A percentile compares a stretch with the other conserved stretches of the same genome.
Conservation (phyloP, 2,888 invertebrate species). For the Blastobasis adustella region DNA sequence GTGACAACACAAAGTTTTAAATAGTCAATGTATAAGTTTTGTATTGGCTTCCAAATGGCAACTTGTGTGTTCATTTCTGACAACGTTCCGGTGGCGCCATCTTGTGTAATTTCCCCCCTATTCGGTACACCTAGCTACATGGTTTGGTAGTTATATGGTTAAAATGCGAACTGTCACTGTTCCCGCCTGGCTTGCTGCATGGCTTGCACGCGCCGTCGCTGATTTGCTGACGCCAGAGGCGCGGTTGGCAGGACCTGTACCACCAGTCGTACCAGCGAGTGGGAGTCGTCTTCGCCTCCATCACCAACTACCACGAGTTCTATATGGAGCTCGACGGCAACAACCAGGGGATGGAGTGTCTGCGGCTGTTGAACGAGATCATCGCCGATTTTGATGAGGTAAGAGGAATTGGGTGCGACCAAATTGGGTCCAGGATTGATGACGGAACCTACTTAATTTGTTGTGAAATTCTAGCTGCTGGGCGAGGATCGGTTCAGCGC, state of each 20-base stretch:
- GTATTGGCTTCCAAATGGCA: too few species aligned
- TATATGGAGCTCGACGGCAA: constrained; percentile 94
- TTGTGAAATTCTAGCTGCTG: constrained; percentile 73
- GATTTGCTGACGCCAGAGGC: constrained; percentile 21
- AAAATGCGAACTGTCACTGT: constrained; percentile 22
- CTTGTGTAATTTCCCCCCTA: too few species aligned
- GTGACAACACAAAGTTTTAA: too few species aligned
- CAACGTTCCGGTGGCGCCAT: too few species aligned
- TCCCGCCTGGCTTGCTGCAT: constrained; percentile 23
- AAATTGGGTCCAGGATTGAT: neutral
- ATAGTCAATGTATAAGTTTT: too few species aligned
- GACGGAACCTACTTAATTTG: neutral
- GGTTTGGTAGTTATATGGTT: too few species aligned
- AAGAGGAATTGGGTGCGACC: constrained; percentile 8
- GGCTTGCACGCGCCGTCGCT: constrained; percentile 27
- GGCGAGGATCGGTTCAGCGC: constrained; percentile 89
- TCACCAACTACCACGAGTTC: constrained; percentile 96
- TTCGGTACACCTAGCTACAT: too few species aligned
- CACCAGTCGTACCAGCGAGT: constrained; percentile 94
- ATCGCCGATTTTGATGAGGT: constrained; percentile 96
- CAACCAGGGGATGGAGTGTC: constrained; percentile 93
- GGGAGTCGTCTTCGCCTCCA: constrained; percentile 93
- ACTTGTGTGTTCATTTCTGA: too few species aligned
- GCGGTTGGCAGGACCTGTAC: constrained; percentile 82
- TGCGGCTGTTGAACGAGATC: constrained; percentile 91